These are phyloP conservation scores for Himalopsyche japonica DNA, from an alignment of 2,888 invertebrate genomes.

Conservation along the genomic window DNA sequence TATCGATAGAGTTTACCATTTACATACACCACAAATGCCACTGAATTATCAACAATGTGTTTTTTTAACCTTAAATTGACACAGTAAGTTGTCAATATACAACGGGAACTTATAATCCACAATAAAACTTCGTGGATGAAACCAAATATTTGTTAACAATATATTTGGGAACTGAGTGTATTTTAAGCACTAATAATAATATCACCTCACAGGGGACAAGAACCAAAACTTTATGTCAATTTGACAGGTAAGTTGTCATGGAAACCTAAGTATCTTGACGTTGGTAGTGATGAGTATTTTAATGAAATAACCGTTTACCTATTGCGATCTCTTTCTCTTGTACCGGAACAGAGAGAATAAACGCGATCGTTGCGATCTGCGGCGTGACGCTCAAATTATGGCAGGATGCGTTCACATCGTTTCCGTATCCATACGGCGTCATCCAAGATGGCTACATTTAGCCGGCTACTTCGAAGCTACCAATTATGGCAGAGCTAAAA, in stretches of 20 bases:
- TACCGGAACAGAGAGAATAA: neutral
- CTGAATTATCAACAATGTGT: neutral
- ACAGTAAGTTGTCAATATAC: neutral
- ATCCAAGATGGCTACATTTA: conserved; percentile 28
- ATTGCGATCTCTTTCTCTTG: neutral
- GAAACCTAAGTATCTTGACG: conserved; percentile 9
- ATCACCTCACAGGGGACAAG: too few relatives aligned
- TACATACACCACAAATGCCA: too few relatives aligned
- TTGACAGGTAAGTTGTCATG: conserved; percentile 22
- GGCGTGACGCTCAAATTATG: neutral
- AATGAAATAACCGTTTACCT: neutral
- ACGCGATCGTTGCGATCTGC: neutral
- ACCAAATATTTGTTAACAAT: too few relatives aligned
- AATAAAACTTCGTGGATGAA: too few relatives aligned
- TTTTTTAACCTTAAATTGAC: neutral
- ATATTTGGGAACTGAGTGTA: too few relatives aligned
- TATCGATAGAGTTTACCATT: too few relatives aligned
- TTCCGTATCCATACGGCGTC: conserved; percentile 29
- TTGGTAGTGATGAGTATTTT: conserved; percentile 2
- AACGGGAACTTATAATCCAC: too few relatives aligned
- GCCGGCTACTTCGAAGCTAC: conserved; percentile 2
- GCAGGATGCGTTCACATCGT: conserved; percentile 18
- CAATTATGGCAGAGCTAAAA: neutral
- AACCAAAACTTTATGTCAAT: conserved; percentile 9
- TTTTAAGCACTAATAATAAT: too few relatives aligned